These are phyloP conservation scores for Notarius quadriscutis DNA, from an alignment of 2,113 vertebrate genomes.

Conservation along the genomic window DNA sequence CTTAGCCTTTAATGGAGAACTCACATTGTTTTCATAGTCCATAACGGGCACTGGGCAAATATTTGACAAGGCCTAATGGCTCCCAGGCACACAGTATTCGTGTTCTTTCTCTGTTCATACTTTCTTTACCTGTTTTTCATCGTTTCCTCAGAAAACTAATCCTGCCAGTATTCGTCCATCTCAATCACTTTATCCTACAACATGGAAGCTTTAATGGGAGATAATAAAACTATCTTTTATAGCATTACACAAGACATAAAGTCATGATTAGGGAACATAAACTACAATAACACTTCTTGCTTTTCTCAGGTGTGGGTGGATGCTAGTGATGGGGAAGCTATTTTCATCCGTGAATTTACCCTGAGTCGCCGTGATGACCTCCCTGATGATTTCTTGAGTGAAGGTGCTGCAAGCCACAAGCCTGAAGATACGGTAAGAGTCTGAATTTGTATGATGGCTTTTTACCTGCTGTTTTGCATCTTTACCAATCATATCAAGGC, in stretches of 20 bases:
- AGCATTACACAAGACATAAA: neutral
- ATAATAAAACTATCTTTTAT: neutral
- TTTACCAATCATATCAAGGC: neutral
- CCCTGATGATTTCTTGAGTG: constrained; percentile 83
- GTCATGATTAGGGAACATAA: constrained; percentile 38
- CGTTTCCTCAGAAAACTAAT: neutral
- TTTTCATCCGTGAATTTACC: constrained; percentile 94
- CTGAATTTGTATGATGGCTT: neutral
- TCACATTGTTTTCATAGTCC: constrained; percentile 22
- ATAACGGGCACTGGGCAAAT: constrained; percentile 28
- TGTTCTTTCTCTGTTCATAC: constrained; percentile 15
- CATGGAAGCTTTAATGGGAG: neutral
- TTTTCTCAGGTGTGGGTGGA: constrained; percentile 75
- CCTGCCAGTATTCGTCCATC: neutral
- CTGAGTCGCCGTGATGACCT: constrained; percentile 86
- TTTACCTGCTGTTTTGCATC: neutral
- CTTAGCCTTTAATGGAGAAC: constrained; percentile 9
- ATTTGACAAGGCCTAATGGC: constrained; percentile 24
- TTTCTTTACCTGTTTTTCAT: constrained; percentile 21
- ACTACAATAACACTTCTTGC: neutral
- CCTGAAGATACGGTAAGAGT: constrained; percentile 84
- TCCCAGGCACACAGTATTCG: neutral
- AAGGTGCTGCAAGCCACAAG: constrained; percentile 78
- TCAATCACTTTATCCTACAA: neutral
- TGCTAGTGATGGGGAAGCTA: constrained; percentile 80